These are phyloP conservation scores for sheep (Ovis aries) DNA, from an alignment of 2,113 vertebrate species.

Conservation along the genomic window DNA sequence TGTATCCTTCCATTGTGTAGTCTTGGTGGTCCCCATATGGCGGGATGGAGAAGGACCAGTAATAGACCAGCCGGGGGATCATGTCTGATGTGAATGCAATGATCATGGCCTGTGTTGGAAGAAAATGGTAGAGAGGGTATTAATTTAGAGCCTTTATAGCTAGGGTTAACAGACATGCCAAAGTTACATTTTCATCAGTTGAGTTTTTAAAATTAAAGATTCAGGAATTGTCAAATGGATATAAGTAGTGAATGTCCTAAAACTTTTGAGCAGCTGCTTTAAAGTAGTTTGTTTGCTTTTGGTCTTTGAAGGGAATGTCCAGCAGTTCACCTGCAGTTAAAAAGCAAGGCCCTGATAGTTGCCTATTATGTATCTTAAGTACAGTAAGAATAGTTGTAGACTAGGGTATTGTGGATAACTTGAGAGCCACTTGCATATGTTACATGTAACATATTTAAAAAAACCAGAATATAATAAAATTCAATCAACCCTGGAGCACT, in stretches of 20 bases:
- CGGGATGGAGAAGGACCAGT: slow-evolving; percentile 93
- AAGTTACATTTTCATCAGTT: background rate
- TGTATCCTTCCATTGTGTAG: slow-evolving; percentile 92
- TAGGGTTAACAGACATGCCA: background rate
- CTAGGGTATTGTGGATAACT: background rate
- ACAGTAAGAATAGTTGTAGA: background rate
- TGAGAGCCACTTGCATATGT: background rate
- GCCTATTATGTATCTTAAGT: background rate
- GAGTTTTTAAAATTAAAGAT: background rate
- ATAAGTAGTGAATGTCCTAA: background rate
- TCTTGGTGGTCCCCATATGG: slow-evolving; percentile 81
- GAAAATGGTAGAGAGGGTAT: background rate
- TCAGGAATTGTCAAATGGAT: background rate
- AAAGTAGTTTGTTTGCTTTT: background rate
- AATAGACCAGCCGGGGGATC: slow-evolving; percentile 95
- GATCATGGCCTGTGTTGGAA: slow-evolving; percentile 89
- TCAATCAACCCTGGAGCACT: background rate
- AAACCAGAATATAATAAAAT: background rate
- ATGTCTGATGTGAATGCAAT: slow-evolving; percentile 96
- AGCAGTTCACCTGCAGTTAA: background rate
- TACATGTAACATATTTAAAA: background rate
- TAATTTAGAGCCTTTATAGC: background rate
- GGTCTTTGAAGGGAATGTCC: background rate
- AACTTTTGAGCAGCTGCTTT: background rate
- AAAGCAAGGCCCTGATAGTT: background rate